Conservation (phyloP, 2,888 invertebrate species). For the Enchytraeus crypticus region DNA sequence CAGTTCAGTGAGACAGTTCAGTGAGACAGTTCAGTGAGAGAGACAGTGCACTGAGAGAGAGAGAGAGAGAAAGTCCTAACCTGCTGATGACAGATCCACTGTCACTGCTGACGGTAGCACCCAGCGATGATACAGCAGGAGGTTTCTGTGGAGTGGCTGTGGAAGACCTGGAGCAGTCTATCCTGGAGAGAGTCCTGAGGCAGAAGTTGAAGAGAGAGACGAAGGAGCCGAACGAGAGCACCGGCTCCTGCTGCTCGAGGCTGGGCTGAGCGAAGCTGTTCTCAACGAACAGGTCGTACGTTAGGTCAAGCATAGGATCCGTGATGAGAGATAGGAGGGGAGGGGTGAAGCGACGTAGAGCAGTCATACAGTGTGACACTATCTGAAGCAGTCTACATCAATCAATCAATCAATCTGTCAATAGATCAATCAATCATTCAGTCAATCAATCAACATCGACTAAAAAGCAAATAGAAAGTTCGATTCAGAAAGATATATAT, state of each 20-base stretch:
- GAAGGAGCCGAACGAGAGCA: constrained; percentile 47
- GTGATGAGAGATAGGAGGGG: constrained; percentile 43
- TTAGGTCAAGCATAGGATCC: constrained; percentile 28
- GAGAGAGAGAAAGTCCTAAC: no score
- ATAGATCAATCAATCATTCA: no score
- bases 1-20: no score
- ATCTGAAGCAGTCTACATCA: constrained; percentile 40
- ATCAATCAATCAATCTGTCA: constrained; percentile 3
- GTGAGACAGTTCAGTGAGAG: no score
- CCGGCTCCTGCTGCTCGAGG: constrained; percentile 40
- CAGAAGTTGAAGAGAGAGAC: constrained; percentile 45
- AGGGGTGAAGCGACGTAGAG: constrained; percentile 45
- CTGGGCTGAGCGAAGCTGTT: constrained; percentile 23
- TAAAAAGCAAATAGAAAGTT: no score
- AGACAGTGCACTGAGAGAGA: no score
- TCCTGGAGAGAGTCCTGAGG: neutral
- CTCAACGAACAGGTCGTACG: constrained; percentile 2
- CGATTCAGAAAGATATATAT: no score
- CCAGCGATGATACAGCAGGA: no score
- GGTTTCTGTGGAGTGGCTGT: no score
- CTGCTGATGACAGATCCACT: no score
- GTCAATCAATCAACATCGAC: no score
- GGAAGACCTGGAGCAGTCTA: neutral
- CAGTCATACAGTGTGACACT: constrained; percentile 37
- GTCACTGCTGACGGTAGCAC: no score